phyloP scores from a whole-genome alignment of 2,888 invertebrate species.

The Blera fallax region DNA sequence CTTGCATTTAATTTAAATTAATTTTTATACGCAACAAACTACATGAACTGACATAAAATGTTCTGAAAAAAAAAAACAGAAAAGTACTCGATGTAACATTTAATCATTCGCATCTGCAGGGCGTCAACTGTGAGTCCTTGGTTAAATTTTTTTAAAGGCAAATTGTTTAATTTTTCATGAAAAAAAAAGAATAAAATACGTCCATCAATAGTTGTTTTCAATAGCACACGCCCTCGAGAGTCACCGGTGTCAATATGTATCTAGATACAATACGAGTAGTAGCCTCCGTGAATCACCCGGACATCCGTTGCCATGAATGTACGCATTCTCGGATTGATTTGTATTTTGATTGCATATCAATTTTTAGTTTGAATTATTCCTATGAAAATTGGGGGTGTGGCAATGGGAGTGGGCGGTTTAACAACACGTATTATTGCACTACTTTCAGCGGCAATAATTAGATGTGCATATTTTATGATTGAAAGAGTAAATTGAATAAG shows the following conservation, averaged over 20 bases:
- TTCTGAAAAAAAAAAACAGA: not conserved
- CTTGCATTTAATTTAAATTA: not conserved
- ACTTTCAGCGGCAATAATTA: constrained; percentile 36
- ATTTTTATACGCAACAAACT: not conserved
- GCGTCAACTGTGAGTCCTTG: not conserved
- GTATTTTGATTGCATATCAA: constrained; percentile 22
- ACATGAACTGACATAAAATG: not conserved
- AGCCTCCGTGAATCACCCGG: not conserved
- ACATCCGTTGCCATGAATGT: not conserved
- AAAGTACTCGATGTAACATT: not conserved
- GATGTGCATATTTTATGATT: constrained; percentile 54
- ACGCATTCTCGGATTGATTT: constrained; percentile 7
- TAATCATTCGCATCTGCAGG: not conserved
- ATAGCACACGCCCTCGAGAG: not conserved
- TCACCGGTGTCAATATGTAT: not conserved
- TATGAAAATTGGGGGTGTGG: not conserved
- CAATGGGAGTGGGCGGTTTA: not conserved
- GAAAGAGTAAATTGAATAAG: constrained; percentile 47
- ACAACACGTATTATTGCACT: not conserved
- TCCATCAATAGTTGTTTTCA: not conserved
- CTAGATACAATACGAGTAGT: not conserved
- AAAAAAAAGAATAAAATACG: not conserved
- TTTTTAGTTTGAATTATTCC: not conserved
- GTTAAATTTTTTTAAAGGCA: not conserved
- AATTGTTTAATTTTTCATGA: not conserved